Evolutionary conservation across 2,888 invertebrate genomes (phyloP).

Genomic region (Volucella zonaria): DNA sequence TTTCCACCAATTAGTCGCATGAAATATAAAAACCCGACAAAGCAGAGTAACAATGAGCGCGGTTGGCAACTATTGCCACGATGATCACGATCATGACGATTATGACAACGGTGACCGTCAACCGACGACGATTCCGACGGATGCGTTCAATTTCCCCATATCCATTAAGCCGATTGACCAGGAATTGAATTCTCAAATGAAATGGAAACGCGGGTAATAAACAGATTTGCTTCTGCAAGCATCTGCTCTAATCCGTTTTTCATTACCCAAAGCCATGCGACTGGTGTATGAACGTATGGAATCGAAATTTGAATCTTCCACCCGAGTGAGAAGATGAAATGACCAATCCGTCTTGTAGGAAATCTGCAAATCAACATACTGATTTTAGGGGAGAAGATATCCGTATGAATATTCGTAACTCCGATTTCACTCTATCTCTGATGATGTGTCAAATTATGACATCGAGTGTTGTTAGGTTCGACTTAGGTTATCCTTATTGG

Average conservation of each 20-base stretch:
- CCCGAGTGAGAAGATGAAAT: conserved; percentile 19
- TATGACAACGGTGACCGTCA: too few species aligned
- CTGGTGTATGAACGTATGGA: background rate
- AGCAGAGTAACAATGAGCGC: background rate
- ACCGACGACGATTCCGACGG: background rate
- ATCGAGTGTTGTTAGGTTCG: conserved; percentile 31
- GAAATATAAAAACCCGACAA: conserved; percentile 56
- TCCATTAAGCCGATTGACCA: conserved; percentile 53
- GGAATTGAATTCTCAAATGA: conserved; percentile 30
- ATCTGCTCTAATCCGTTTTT: conserved; percentile 67
- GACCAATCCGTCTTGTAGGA: conserved; percentile 26
- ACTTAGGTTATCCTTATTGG: conserved; percentile 42
- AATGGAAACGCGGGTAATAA: background rate
- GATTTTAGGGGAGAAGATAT: conserved; percentile 12
- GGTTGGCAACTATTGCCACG: too few species aligned
- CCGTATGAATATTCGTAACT: background rate
- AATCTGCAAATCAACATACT: conserved; percentile 28
- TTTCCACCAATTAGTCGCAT: conserved; percentile 70
- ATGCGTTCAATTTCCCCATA: conserved; percentile 34
- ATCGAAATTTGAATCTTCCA: conserved; percentile 60
- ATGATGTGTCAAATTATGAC: conserved; percentile 66
- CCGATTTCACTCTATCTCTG: conserved; percentile 34
- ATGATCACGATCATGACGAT: too few species aligned
- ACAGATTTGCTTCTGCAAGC: conserved; percentile 2
- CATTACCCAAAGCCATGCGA: conserved; percentile 46